Percentiles rank a stretch among this genome's conserved stretches.
phyloP scores from a whole-genome alignment of 64 coral and sea anemone species.

The Pachyseris speciosa region DNA sequence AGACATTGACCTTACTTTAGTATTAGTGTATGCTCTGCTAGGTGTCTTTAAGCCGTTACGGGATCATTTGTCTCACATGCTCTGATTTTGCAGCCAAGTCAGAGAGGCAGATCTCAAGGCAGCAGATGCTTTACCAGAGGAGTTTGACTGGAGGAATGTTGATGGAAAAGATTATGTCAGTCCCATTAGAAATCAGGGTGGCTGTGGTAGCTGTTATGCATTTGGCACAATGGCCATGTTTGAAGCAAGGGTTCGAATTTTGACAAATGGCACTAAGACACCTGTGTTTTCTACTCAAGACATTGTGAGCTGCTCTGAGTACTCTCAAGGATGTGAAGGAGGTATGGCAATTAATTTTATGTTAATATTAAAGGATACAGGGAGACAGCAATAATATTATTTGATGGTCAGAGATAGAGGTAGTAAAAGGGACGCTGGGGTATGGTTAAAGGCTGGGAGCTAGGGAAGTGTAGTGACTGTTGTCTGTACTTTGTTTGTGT shows the following conservation, averaged over 20 bases:
- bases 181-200: conserved; percentile 68
- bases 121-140: conserved; percentile 40
- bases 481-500: no score
- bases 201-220: conserved; percentile 80
- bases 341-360: conserved; percentile 23
- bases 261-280: conserved; percentile 61
- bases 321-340: conserved; percentile 88
- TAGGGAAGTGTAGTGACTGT: no score
- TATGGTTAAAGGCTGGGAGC: no score
- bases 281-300: conserved; percentile 77
- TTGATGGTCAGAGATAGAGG: no score
- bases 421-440: no score
- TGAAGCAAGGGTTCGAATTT: conserved; percentile 76
- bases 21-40: no score
- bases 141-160: conserved; percentile 88
- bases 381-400: no score
- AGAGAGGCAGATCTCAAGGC: conserved; percentile 41
- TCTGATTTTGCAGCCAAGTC: conserved; percentile 2
- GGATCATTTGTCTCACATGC: background rate
- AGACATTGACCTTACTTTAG: no score
- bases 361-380: background rate
- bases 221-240: conserved; percentile 87
- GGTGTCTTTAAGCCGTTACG: no score
- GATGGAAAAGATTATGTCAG: conserved; percentile 75
- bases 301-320: conserved; percentile 85